These are phyloP conservation scores for Stictonetta naevosa DNA, from an alignment of 2,113 vertebrate species.

Conservation along the genomic window DNA sequence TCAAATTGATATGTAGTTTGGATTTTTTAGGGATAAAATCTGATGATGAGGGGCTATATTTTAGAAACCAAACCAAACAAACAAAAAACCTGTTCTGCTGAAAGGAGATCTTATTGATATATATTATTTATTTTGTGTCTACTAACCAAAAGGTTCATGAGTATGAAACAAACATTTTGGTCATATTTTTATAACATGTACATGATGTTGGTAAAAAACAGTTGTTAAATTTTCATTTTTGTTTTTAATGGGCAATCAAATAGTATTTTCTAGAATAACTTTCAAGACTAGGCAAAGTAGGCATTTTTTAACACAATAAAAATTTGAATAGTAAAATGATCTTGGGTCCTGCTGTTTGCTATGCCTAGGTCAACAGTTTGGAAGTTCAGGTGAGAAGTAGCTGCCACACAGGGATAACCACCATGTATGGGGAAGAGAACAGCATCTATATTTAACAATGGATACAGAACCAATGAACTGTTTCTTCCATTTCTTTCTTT, in stretches of 20 bases:
- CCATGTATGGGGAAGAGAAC: neutral
- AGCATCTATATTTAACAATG: neutral
- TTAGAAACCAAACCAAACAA: neutral
- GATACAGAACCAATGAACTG: neutral
- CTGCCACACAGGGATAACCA: rapidly evolving
- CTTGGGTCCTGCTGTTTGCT: neutral
- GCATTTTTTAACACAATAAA: neutral
- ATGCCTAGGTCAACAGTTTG: neutral
- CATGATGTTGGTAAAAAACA: neutral
- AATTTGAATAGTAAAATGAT: neutral
- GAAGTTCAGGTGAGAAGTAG: neutral
- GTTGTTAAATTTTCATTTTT: neutral
- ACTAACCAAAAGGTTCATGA: neutral
- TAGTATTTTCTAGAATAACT: neutral
- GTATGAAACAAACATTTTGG: neutral
- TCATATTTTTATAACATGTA: neutral
- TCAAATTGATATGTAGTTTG: neutral
- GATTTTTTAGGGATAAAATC: neutral
- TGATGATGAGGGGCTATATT: neutral
- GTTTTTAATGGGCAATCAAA: neutral
- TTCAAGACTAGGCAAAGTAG: neutral
- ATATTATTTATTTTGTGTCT: neutral
- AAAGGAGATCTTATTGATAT: neutral
- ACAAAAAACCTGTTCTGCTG: neutral
- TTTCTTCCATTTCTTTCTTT: neutral